These are phyloP conservation scores for Muraenolepis orangiensis DNA, from an alignment of 2,797 vertebrate genomes.

Conservation along the genomic window DNA sequence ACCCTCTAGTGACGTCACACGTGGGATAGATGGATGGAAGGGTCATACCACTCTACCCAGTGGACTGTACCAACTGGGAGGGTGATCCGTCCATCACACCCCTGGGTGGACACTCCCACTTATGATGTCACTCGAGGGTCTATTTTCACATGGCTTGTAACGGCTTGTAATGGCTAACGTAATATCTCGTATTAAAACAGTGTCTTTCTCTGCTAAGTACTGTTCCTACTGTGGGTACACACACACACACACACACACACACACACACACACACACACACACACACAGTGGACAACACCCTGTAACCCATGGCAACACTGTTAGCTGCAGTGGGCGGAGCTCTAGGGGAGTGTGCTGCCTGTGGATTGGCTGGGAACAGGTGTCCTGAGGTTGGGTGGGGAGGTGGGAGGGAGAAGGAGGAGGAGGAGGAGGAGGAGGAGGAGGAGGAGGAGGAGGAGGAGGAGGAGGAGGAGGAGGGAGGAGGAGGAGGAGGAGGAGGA, in stretches of 20 bases:
- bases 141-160: no score
- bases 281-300: conserved; percentile 57
- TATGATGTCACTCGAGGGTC: no score
- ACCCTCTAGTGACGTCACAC: no score
- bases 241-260: neutral
- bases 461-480: no score
- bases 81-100: no score
- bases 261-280: neutral
- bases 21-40: no score
- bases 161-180: no score
- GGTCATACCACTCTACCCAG: no score
- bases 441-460: neutral
- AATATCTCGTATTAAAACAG: conserved; percentile 20
- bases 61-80: no score
- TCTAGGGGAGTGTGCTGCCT: neutral
- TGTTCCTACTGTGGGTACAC: conserved; percentile 32
- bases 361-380: conserved; percentile 68
- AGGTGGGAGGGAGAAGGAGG: conserved; percentile 36
- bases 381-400: conserved; percentile 70
- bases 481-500: no score
- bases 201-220: conserved; percentile 29
- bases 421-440: conserved; percentile 5
- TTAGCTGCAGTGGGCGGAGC: conserved; percentile 72
- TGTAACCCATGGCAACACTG: conserved; percentile 71
- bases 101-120: no score